Evolutionary conservation across 2,797 vertebrate genomes (phyloP), one percentile per base, ranked within the genome.

Genomic region (Arnoldichthys spilopterus): DNA sequence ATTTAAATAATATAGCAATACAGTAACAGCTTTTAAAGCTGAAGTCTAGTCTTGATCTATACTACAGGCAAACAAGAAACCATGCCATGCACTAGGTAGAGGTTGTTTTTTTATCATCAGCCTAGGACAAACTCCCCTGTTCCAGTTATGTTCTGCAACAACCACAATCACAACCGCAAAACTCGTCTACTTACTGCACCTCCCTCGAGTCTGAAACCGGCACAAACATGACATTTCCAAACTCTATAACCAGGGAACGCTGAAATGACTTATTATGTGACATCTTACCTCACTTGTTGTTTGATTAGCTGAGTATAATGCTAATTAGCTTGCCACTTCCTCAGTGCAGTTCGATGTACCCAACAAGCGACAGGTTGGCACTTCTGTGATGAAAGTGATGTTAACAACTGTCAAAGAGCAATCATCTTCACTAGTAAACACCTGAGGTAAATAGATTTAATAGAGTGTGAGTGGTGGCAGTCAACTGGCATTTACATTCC

Each of bases 291-390:
- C 28, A 26, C 28, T 47, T 74, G 24, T 43, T 47, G 40, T 45
- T 16, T 69, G 32, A 70, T 70, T 43, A 68, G 63, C 30, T 61
- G 22, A 68, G 61, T 56, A 54, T 45, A 11, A 80, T 75, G 56
- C 72, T 75, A 70, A 75, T 63, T 61, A 71, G 45, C 15, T 49
- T 20, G 20, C 26, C 13, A 12, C 24, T 24, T 51, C 70, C n/a
- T 40, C 34, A 4, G 37, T 47, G 18, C 7, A 43, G 63, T 68
- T n/a, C 4, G 47, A 47, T 16, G 34, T 72, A 45, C 34, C 34
- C 24, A 28, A 56, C 54, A 79, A 45, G 30, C 37, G 24, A 5
- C 20, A 12, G 24, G 64, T 11, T 49, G 63, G 70, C 24, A 16
- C 26, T 37, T 68, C 22, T 47, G 56, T 54, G 47, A 71, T 30